These are phyloP conservation scores for Dryococelus australis DNA, from an alignment of 2,888 invertebrate species.

Conservation along the genomic window DNA sequence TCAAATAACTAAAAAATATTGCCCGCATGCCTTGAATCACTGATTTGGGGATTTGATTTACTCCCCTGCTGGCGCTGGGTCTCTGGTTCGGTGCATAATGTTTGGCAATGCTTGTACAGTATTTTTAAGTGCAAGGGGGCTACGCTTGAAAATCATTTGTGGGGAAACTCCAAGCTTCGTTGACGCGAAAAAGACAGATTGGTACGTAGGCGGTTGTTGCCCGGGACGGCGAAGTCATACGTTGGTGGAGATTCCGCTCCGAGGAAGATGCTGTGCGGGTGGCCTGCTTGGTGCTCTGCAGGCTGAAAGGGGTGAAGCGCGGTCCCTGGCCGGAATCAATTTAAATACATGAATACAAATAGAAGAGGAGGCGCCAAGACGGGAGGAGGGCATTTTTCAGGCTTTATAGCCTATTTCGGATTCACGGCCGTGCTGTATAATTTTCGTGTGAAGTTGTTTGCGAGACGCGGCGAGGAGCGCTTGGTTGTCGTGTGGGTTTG, in stretches of 20 bases:
- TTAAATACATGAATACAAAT: conserved; percentile 31
- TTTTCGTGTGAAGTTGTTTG: conserved; percentile 20
- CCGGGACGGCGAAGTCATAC: not conserved
- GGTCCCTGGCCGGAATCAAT: conserved; percentile 19
- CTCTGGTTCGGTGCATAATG: too few relatives aligned
- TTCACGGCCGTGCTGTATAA: conserved; percentile 22
- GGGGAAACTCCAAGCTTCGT: too few relatives aligned
- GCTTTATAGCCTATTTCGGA: conserved; percentile 26
- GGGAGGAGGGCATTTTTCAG: conserved; percentile 21
- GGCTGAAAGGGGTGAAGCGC: not conserved
- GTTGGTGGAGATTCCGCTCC: conserved; percentile 2
- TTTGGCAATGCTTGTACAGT: too few relatives aligned
- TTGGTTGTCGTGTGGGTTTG: not conserved
- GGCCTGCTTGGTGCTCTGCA: not conserved
- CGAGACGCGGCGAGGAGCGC: not conserved
- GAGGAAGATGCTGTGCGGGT: conserved; percentile 22
- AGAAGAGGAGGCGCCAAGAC: not conserved
- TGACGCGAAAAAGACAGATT: too few relatives aligned
- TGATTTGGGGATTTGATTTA: too few relatives aligned
- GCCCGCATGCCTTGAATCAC: too few relatives aligned
- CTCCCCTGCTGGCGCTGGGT: too few relatives aligned
- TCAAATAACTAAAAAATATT: too few relatives aligned
- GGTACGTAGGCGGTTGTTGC: not conserved
- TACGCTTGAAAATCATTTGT: too few relatives aligned
- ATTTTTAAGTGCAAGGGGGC: too few relatives aligned